A percentile compares a stretch with the other conserved stretches of the same genome.
These are phyloP conservation scores for Bombyx mandarina DNA, from an alignment of 1,140 invertebrate genomes.

Conservation along the genomic window DNA sequence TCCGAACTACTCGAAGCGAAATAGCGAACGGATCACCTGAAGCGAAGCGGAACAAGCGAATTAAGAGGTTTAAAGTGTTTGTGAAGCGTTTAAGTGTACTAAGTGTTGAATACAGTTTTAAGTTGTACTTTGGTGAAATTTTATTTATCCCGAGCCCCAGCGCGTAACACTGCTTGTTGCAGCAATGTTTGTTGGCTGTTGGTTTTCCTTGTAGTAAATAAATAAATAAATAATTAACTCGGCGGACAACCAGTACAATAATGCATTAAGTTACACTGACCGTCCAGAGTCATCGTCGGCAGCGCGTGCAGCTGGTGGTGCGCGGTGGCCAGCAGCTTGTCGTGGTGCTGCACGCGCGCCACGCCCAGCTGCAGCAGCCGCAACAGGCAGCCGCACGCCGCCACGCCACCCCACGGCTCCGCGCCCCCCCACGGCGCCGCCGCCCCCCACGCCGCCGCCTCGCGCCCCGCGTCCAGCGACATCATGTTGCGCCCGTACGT, in stretches of 20 bases:
- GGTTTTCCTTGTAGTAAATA: neutral
- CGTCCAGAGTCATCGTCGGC: conserved; percentile 37
- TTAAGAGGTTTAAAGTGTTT: too few relatives aligned
- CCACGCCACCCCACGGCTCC: conserved; percentile 24
- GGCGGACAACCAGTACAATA: neutral
- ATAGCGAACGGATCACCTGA: too few relatives aligned
- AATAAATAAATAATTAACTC: neutral
- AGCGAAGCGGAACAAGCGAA: too few relatives aligned
- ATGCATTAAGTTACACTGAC: conserved; percentile 11
- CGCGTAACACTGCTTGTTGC: neutral
- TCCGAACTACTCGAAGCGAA: too few relatives aligned
- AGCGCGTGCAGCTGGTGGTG: conserved; percentile 36
- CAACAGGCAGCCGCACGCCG: conserved; percentile 16
- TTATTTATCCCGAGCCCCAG: neutral
- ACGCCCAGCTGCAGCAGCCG: conserved; percentile 23
- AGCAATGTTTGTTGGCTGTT: too few relatives aligned
- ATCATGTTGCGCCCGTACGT: conserved; percentile 77
- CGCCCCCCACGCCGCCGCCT: conserved; percentile 28
- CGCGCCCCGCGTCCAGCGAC: conserved; percentile 66
- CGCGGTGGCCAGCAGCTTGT: conserved; percentile 38
- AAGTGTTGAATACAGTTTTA: too few relatives aligned
- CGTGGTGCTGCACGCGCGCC: conserved; percentile 19
- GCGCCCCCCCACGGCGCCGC: conserved; percentile 25
- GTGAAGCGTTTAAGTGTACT: too few relatives aligned
- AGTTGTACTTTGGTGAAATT: too few relatives aligned